Evolutionary conservation across 2,113 vertebrate species (phyloP).

Genomic region (Nerophis lumbriciformis): DNA sequence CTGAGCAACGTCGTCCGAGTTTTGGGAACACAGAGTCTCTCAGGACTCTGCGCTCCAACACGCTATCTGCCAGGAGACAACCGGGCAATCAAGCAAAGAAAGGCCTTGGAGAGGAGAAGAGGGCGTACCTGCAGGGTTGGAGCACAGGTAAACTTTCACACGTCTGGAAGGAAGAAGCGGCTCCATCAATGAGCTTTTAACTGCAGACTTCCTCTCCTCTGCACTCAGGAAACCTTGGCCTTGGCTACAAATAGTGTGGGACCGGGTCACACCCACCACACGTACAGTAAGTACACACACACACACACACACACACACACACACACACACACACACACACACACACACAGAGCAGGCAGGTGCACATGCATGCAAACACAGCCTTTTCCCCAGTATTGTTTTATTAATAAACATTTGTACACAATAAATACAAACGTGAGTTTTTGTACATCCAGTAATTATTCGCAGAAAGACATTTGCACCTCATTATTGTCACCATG

Average conservation of each 20-base stretch:
- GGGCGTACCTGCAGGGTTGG: constrained; percentile 67
- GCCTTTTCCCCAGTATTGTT: constrained; percentile 66
- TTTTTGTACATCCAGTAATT: constrained; percentile 94
- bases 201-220: constrained; percentile 8
- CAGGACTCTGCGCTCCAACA: constrained; percentile 64
- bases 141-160: constrained; percentile 72
- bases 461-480: constrained; percentile 83
- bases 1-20: constrained; percentile 65
- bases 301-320: constrained; percentile 1
- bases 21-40: constrained; percentile 64
- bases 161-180: constrained; percentile 7
- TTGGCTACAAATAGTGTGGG: constrained; percentile 24
- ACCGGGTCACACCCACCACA: constrained; percentile 46
- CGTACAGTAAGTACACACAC: not conserved
- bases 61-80: constrained; percentile 51
- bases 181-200: constrained; percentile 18
- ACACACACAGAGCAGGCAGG: not conserved
- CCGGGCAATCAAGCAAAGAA: not conserved
- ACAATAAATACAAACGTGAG: constrained; percentile 99
- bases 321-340: too few relatives aligned
- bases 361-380: constrained; percentile 7
- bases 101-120: not conserved
- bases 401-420: constrained; percentile 99
- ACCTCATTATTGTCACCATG: constrained; percentile 77
- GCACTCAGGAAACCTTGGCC: constrained; percentile 53